Base-by-base conservation (phyloP, 2,113 vertebrate species). In the Cynoglossus semilaevis region DNA sequence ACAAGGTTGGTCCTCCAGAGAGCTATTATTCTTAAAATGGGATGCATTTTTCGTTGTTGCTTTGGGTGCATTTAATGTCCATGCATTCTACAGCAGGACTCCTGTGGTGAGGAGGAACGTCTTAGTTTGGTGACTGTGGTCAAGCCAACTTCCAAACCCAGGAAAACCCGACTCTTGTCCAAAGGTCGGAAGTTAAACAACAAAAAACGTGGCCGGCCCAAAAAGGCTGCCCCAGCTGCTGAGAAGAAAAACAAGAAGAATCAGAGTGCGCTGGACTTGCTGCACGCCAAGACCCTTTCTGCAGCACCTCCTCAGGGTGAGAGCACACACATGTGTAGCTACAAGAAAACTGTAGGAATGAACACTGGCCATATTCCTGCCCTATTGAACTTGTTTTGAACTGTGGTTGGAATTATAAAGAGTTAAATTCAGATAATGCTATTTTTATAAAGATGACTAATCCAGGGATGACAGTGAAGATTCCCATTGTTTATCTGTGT, bases 161-260 rank as follows among this genome's bases (percentile, higher is more conserved):
- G 94, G 18, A 92, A 94, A 78, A 87, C 94, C 8, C 91, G 93
- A 41, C 88, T 98, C 9, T 88, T 94, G 62, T 89, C 94, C 66
- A 98, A 96, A 68, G 93, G 95, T 49, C 92, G 95, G 68, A 98
- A 97, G 77, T 83, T 98, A 85, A 93, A 93, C 8, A 96, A 92
- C 73, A 93, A 94, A 76, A 98, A 97, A 80, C 93, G 97, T 0
- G 97, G 97, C 3, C 93, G 97, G 4, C 97, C 97, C 79, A 99
- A 99, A 90, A 99, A 99, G 57, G 92, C 94, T 15, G 44, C 92
- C 13, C 58, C 90, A 1, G 89, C 89, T 7, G 73, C 90, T 0
- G 94, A 95, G 80, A 94, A 93, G 63, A 97, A 94, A 85, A 90
- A 90, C 82, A 95, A 93, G 87, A 98, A 97, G 85, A 93, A 84